These are phyloP conservation scores for Seladonia tumulorum DNA, from an alignment of 2,888 invertebrate species.

Conservation along the genomic window DNA sequence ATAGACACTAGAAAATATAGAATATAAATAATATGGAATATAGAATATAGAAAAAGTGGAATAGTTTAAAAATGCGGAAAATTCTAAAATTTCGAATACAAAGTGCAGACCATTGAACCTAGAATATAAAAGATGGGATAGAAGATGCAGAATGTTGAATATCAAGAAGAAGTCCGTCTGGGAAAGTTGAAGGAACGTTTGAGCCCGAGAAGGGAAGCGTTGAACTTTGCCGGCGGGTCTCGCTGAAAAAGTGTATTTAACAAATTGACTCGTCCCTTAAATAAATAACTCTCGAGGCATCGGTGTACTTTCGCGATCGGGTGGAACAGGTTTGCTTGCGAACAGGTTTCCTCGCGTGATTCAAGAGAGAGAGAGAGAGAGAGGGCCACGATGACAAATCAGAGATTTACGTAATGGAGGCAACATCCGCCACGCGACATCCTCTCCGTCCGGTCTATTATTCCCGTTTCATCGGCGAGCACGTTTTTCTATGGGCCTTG, in stretches of 20 bases:
- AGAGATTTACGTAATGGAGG: slow-evolving; percentile 50
- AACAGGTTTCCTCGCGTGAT: not conserved
- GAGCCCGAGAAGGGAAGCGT: not conserved
- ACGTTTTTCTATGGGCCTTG: slow-evolving; percentile 21
- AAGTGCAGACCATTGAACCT: no score
- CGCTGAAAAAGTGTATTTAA: not conserved
- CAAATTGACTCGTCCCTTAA: slow-evolving; percentile 29
- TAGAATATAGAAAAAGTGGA: no score
- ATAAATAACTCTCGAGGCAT: slow-evolving; percentile 15
- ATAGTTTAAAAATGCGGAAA: not conserved
- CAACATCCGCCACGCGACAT: slow-evolving; percentile 57
- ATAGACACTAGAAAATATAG: no score
- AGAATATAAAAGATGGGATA: not conserved
- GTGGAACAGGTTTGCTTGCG: slow-evolving; percentile 25
- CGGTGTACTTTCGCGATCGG: not conserved
- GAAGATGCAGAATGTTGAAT: not conserved
- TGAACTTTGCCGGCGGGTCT: not conserved
- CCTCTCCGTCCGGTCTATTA: slow-evolving; percentile 45
- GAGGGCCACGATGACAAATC: slow-evolving; percentile 45
- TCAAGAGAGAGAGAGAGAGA: not conserved
- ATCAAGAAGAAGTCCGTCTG: not conserved
- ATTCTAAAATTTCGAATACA: no score
- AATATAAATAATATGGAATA: no score
- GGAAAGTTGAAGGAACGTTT: not conserved
- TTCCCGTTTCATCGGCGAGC: slow-evolving; percentile 30